phyloP scores from a whole-genome alignment of 2,113 vertebrate genomes.

The Taxidea taxus region DNA sequence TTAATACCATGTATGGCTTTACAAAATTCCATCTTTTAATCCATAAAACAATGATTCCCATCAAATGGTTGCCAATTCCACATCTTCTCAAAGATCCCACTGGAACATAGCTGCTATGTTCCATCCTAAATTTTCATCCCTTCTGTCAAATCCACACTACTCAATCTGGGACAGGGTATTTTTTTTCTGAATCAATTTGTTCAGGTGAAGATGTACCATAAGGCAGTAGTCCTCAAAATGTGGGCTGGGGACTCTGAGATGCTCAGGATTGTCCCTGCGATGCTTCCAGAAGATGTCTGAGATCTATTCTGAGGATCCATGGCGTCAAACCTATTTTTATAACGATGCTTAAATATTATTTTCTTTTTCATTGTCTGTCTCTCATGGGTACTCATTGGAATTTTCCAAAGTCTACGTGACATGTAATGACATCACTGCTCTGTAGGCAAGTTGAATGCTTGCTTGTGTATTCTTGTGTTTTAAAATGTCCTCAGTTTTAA shows the following conservation, averaged over 20 bases:
- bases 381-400: neutral
- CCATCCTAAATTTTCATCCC: neutral
- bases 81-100: neutral
- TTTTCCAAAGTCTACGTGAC: neutral
- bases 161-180: neutral
- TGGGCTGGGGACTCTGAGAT: neutral
- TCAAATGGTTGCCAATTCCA: neutral
- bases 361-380: neutral
- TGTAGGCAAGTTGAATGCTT: neutral
- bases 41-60: neutral
- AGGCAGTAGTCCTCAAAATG: neutral
- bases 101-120: neutral
- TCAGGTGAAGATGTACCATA: neutral
- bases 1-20: neutral
- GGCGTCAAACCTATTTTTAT: neutral
- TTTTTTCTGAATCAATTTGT: neutral
- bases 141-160: neutral
- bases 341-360: neutral
- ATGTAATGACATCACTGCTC: neutral
- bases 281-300: neutral
- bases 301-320: neutral
- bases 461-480: neutral
- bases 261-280: neutral
- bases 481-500: neutral
- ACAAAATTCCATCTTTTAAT: neutral